Conservation (phyloP, 2,888 invertebrate species). For the Mythimna impura region DNA sequence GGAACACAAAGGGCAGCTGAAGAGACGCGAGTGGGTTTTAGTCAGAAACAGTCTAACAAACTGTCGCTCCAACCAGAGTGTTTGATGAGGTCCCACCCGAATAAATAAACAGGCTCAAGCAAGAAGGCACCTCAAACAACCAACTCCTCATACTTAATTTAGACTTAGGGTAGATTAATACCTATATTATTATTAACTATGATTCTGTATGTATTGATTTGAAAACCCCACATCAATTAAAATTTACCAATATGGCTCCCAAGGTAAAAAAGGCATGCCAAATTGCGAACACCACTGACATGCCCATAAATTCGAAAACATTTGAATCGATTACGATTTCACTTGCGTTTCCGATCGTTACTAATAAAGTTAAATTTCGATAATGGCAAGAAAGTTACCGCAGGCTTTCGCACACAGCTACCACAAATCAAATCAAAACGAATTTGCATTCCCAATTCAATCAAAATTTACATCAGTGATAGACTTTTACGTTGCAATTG, state of each 20-base stretch:
- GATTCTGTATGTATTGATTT: no score
- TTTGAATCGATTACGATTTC: constrained; percentile 62
- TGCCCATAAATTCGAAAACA: constrained; percentile 35
- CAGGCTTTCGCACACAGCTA: constrained; percentile 59
- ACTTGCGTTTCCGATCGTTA: constrained; percentile 55
- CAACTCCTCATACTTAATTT: no score
- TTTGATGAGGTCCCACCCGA: no score
- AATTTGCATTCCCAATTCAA: constrained; percentile 61
- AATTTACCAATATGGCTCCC: not conserved
- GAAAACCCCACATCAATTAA: not conserved
- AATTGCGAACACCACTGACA: constrained; percentile 14
- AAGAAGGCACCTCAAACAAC: no score
- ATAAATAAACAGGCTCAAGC: no score
- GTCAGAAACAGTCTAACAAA: no score
- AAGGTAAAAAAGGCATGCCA: constrained; percentile 11
- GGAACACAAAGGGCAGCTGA: no score
- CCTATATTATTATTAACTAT: no score
- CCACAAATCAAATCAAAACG: constrained; percentile 61
- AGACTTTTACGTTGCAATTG: constrained; percentile 38
- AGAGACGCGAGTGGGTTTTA: no score
- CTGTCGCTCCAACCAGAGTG: no score
- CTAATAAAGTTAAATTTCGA: constrained; percentile 61
- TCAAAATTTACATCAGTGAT: constrained; percentile 51
- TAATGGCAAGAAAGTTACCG: constrained; percentile 61
- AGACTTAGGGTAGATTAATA: no score